Base-by-base conservation (phyloP, 2,113 vertebrate species). In the Epinephelus cyanopodus region DNA sequence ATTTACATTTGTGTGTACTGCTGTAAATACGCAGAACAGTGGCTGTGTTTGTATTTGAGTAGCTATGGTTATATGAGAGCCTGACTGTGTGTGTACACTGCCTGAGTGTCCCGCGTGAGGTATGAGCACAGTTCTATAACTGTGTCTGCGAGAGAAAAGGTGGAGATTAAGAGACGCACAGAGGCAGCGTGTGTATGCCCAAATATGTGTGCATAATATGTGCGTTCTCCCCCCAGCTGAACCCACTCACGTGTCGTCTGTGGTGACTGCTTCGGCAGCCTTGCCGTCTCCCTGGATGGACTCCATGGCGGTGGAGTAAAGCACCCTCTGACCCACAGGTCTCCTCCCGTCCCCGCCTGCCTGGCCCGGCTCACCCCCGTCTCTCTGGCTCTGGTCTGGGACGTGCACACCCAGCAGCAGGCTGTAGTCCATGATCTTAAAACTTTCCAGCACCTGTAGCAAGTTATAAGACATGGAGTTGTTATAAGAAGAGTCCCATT, bases 341-440 rank as follows among this genome's bases (percentile, higher is more conserved):
- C 97, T 95, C 93, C 96, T 97, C 3, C 96, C 81, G 2, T 99
- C 98, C 0, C 93, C 94, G 37, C 90, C 64, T 0, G 93, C 96
- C 86, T 96, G 97, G 13, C 92, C 95, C 53, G 83, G 85, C 45
- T 99, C 98, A 3, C 94, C 96, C 27, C 94, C 96, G 12, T 99
- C 97, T 89, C 96, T 96, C 52, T 93, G 90, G 63, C 91, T 94
- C 52, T 95, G 96, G 86, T 97, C 97, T 90, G 98, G 84, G 64
- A 98, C 91, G 14, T 99, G 98, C 76, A 99, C 97, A 37, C 98
- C 98, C 79, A 99, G 93, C 77, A 99, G 94, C 80, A 99, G 93
- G 90, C 98, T 99, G 91, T 99, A 99, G 93, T 99, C 98, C 98
- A 99, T 99, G 89, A 99, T 99, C 92, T 99, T 99, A 93, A 99